Percentiles rank a stretch among this genome's conserved stretches.
phyloP scores from a whole-genome alignment of 1,140 invertebrate genomes.

The Gonioctena quinquepunctata region DNA sequence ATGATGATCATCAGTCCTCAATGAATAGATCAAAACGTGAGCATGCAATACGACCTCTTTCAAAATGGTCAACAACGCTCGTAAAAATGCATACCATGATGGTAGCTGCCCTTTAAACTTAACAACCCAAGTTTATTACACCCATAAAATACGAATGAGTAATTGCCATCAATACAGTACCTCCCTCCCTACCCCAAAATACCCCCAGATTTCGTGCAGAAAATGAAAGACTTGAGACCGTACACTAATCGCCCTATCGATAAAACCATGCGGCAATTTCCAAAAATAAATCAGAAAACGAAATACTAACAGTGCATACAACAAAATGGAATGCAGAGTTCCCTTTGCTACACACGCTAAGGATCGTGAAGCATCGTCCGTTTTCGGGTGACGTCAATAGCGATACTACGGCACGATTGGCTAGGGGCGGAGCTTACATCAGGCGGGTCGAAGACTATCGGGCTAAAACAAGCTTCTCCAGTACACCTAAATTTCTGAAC shows the following conservation, averaged over 20 bases:
- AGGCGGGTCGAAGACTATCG: conserved; percentile 47
- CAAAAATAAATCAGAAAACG: conserved; percentile 39
- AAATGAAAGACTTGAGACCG: background rate
- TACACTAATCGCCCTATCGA: background rate
- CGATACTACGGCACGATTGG: conserved; percentile 41
- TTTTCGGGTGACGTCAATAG: conserved; percentile 49
- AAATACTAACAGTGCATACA: conserved; percentile 40
- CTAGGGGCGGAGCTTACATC: conserved; percentile 47
- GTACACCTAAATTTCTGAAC: conserved; percentile 41
- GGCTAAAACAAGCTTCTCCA: conserved; percentile 40
- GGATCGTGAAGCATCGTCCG: conserved; percentile 34
- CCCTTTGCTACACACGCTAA: conserved; percentile 27
- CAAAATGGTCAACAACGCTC: background rate
- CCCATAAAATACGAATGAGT: background rate
- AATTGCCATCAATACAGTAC: background rate
- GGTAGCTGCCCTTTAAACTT: background rate
- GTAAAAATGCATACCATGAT: background rate
- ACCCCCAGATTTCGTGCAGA: background rate
- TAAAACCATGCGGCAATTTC: conserved; percentile 11
- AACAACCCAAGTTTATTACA: background rate
- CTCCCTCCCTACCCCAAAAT: background rate
- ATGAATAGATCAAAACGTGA: too few relatives aligned
- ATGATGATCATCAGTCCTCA: too few relatives aligned
- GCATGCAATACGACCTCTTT: too few relatives aligned
- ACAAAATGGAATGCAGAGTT: conserved; percentile 53